Evolutionary conservation across 1,140 invertebrate species (phyloP).

Genomic region (Magallana ariakensis): DNA sequence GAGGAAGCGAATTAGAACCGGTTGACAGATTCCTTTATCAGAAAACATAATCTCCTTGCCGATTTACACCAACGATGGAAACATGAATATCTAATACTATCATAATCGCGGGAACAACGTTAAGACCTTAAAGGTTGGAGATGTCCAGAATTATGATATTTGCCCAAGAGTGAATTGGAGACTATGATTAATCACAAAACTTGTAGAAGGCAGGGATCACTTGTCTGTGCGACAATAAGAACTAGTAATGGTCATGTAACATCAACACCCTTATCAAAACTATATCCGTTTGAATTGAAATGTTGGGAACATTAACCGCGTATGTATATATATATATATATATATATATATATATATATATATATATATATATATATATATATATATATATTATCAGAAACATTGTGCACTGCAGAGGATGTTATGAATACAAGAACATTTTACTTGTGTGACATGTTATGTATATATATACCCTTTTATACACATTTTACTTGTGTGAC

Average conservation of each 20-base stretch:
- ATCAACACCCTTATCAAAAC: neutral
- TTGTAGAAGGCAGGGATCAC: neutral
- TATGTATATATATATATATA: too few species aligned
- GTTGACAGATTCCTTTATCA: neutral
- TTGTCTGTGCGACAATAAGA: neutral
- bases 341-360: too few species aligned
- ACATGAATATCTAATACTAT: neutral
- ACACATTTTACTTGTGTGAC: too few species aligned
- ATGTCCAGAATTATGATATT: neutral
- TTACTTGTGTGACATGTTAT: too few species aligned
- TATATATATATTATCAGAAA: too few species aligned
- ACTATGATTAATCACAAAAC: neutral
- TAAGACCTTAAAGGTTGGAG: neutral
- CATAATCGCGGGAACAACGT: neutral
- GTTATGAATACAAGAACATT: too few species aligned
- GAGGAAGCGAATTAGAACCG: too few species aligned
- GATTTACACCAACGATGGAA: neutral
- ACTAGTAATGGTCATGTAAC: conserved; percentile 1
- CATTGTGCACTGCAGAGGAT: too few species aligned
- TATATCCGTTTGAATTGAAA: neutral
- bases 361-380: too few species aligned
- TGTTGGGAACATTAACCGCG: neutral
- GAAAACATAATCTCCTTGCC: neutral
- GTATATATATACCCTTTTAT: too few species aligned
- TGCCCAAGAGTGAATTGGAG: conserved; percentile 2